Evolutionary conservation across 2,888 invertebrate genomes (phyloP), one percentile per base, ranked within the genome.

Genomic region (Tetranychus truncatus): DNA sequence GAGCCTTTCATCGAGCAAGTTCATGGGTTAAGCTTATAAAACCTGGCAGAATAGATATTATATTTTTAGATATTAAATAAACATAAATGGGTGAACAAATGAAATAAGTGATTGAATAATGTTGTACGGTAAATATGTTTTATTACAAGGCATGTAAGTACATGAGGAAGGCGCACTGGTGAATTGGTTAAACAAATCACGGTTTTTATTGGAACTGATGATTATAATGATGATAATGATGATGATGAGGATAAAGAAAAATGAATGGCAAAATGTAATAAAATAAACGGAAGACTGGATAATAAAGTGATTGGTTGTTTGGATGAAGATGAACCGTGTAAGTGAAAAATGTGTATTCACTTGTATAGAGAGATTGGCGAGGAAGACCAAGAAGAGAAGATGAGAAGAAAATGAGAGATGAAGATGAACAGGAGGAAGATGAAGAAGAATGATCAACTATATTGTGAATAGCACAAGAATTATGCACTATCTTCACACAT

Each of bases 251-350:
- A 55, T 55, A 15, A 55, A 15, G 55, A 55, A 15, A 55, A 55
- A 15, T 55, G 15, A 15, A 55, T 11, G 15, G 55, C 55, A 5
- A 55, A 55, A 55, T 55, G 55, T 55, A 55, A 55, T 55, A 55
- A 55, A 55, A 55, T 55, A 55, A 55, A 55, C 55, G 55, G 55
- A 55, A 55, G 55, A 55, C 55, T 55, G 55, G 55, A 55, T 55
- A 55, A 55, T 55, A 55, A 55, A 55, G 11, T 55, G 55, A 55
- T 55, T 55, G 55, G 55, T 15, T 55, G 55, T 55, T 55, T 15
- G 1, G 15, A 55, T 55, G 55, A 55, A 55, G 55, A 55, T 55
- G 55, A 55, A 55, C 34, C 34, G 34, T 34, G 34, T 34, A 34
- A 34, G 34, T 34, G 34, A 34, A 34, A 34, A 34, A 34, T 34